Conservation (phyloP, 2,797 vertebrate species). For the Danio tinwini region DNA sequence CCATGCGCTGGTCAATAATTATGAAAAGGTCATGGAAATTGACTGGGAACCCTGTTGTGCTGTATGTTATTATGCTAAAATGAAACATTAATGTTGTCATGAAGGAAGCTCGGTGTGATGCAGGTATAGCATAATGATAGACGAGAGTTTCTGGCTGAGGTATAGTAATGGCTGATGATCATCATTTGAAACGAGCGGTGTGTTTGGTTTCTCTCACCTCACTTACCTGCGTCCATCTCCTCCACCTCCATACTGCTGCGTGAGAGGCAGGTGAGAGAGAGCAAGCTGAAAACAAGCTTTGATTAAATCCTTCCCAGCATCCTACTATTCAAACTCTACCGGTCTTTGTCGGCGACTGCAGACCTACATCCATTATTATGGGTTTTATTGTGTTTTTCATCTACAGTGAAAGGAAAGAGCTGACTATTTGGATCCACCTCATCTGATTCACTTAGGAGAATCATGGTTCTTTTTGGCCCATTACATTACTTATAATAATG, state of each 20-base stretch:
- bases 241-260: constrained; percentile 81
- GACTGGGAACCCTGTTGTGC: background rate
- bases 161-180: background rate
- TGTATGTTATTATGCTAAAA: background rate
- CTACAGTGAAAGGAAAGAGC: constrained; percentile 28
- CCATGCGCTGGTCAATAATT: too few species aligned
- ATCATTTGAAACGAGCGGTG: background rate
- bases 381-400: background rate
- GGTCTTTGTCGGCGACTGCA: constrained; percentile 6
- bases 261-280: constrained; percentile 64
- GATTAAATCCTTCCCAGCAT: constrained; percentile 23
- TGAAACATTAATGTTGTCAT: background rate
- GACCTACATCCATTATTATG: background rate
- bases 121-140: constrained; percentile 1
- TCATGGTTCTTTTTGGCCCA: constrained; percentile 21
- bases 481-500: constrained; percentile 51
- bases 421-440: constrained; percentile 41
- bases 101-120: background rate
- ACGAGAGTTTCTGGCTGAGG: background rate
- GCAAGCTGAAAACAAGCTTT: constrained; percentile 6
- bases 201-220: constrained; percentile 32
- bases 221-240: constrained; percentile 77
- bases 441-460: constrained; percentile 35
- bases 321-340: background rate
- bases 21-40: background rate